phyloP scores from a whole-genome alignment of 2,888 invertebrate genomes.

The Electrophaes corylata region DNA sequence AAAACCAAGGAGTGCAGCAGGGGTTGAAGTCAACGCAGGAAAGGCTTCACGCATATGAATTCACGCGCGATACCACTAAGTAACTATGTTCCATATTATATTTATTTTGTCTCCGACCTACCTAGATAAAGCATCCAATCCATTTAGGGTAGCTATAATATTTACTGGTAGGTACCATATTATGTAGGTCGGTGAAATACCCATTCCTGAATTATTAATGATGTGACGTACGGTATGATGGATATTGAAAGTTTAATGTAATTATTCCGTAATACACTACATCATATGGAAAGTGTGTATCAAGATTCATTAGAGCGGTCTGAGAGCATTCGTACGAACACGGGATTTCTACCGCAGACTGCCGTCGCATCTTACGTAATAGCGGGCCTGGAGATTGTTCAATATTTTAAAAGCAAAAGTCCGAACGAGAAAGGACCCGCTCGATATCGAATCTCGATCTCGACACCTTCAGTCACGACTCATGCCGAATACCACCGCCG shows the following conservation, averaged over 20 bases:
- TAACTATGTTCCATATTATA: not conserved
- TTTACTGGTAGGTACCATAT: slow-evolving; percentile 14
- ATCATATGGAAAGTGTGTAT: slow-evolving; percentile 64
- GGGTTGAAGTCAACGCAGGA: too few relatives aligned
- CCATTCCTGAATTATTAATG: slow-evolving; percentile 45
- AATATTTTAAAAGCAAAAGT: slow-evolving; percentile 58
- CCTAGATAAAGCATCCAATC: not conserved
- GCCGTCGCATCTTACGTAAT: slow-evolving; percentile 54
- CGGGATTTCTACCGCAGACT: slow-evolving; percentile 29
- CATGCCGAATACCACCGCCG: slow-evolving; percentile 25
- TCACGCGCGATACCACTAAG: too few relatives aligned
- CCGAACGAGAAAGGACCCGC: slow-evolving; percentile 64
- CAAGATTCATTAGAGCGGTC: slow-evolving; percentile 64
- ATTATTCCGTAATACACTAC: slow-evolving; percentile 53
- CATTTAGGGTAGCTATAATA: not conserved
- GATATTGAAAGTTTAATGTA: slow-evolving; percentile 52
- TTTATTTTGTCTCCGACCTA: not conserved
- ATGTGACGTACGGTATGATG: slow-evolving; percentile 38
- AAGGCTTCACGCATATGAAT: too few relatives aligned
- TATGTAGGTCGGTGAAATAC: slow-evolving; percentile 22
- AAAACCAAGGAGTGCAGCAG: too few relatives aligned
- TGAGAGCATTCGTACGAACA: slow-evolving; percentile 33
- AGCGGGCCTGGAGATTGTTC: slow-evolving; percentile 54
- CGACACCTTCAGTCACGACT: slow-evolving; percentile 54
- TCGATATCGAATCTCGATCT: slow-evolving; percentile 40